Evolutionary conservation across 1,140 invertebrate species (phyloP), one percentile per base, ranked within the genome.

Genomic region (Gonatopus flavifemur): DNA sequence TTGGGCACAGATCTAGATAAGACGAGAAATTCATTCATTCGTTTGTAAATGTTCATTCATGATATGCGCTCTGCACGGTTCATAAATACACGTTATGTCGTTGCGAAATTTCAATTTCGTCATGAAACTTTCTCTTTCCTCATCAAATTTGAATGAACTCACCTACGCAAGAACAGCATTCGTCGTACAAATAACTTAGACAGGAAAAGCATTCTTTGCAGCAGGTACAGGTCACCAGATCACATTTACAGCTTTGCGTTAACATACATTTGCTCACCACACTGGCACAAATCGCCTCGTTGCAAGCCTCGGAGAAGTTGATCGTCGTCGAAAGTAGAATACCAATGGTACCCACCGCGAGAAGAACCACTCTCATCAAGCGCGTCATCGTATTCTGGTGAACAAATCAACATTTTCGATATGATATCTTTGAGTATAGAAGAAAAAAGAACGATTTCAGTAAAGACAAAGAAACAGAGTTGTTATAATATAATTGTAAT

Each of bases 81-180:
- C 35, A 13, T 13, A 16, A 18, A 28, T 20, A 37, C 18, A 1
- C 13, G 13, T 15, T 10, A 35, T 7, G 25, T 28, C 25, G 20
- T 50, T 22, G 43, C 30, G 32, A 19, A 45, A 51, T 21, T 25
- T 20, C 8, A 37, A 19, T 9, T 13, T 37, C 18, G 13, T n/a
- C n/a, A n/a, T n/a, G n/a, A n/a, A n/a, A n/a, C n/a, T n/a, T n/a
- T n/a, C n/a, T n/a, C n/a, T n/a, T n/a, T n/a, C n/a, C n/a, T n/a
- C n/a, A n/a, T n/a, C n/a, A n/a, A 31, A 42, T 15, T 5, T 19
- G 7, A 19, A n/a, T 18, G 7, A 2, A 74, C 88, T 85, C 78
- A 94, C 91, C 92, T 60, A 97, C 90, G 82, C 94, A 98, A 33
- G 91, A 94, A 69, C 95, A 98, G 75, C 95, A 97, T 73, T 97